Evolutionary conservation across 1,140 invertebrate species (phyloP), one percentile per base, ranked within the genome.

Genomic region (Brachionus sp.): DNA sequence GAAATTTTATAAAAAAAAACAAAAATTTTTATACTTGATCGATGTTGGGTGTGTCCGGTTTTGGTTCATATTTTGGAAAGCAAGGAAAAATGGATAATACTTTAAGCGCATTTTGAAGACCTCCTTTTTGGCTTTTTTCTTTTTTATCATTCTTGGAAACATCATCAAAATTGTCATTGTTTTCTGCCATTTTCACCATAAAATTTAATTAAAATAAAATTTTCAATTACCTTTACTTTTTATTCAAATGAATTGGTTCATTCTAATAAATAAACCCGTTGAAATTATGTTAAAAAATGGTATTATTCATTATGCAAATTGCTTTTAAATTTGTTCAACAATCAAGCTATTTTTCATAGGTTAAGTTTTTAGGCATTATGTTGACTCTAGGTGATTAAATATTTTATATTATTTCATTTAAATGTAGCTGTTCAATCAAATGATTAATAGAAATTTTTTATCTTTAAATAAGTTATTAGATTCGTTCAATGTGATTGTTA

Each of bases 11-110:
- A n/a, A n/a, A n/a, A n/a, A n/a, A n/a, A n/a, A n/a, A n/a, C n/a
- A n/a, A n/a, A n/a, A n/a, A n/a, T n/a, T n/a, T n/a, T n/a, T n/a
- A 33, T 29, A 80, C 77, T 42, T 80, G 50, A 57, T 80, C 77
- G n/a, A 80, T 80, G 25, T 80, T 80, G 12, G 77, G 77, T 12
- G 77, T 80, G 16, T 80, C 77, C 5, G 77, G 77, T 1, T 2
- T 62, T 4, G 50, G 50, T 19, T 80, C 77, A 9, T 35, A 57
- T 37, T 80, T 80, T 16, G 77, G 77, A 39, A 57, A 57, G n/a
- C 50, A 80, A 37, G 77, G 77, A 10, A 80, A 33, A 42, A 57
- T 39, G 13, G 77, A 62, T 4, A 80, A 19, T 37, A 80, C 33
- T 16, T 53, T 19, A 23, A 66, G 10, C 2, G 25, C 42, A 44